Evolutionary conservation across 2,888 invertebrate genomes (phyloP).

Genomic region (Drosophila recens): DNA sequence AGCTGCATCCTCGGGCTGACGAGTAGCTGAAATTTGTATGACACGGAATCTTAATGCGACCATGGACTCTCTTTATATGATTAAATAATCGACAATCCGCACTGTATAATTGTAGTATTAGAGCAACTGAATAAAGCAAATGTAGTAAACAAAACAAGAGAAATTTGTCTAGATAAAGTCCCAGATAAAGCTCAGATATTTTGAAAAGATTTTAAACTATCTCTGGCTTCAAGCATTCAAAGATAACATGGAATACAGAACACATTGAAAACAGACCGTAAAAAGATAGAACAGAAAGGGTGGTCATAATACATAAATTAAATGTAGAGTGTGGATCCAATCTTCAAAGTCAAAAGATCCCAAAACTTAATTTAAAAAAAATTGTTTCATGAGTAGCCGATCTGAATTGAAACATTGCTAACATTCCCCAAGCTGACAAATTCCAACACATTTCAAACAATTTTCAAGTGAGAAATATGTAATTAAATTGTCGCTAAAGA

Average conservation of each 20-base stretch:
- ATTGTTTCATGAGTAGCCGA: not conserved
- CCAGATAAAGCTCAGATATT: too few relatives aligned
- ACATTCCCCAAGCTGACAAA: not conserved
- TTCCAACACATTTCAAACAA: constrained; percentile 3
- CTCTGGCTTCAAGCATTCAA: too few relatives aligned
- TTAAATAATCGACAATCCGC: constrained; percentile 8
- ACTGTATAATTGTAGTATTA: constrained; percentile 12
- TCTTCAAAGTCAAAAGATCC: too few relatives aligned
- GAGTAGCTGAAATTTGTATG: not conserved
- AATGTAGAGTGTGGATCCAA: too few relatives aligned
- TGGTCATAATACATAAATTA: too few relatives aligned
- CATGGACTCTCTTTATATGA: not conserved
- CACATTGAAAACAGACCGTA: too few relatives aligned
- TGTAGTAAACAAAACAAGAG: constrained; percentile 6
- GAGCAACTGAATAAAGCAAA: constrained; percentile 37
- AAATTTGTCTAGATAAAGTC: not conserved
- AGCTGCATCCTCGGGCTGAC: constrained; percentile 32
- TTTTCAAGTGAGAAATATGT: constrained; percentile 10
- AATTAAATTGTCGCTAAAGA: not conserved
- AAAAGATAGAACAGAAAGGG: too few relatives aligned
- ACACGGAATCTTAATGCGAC: not conserved
- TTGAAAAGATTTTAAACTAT: too few relatives aligned
- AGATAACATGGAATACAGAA: too few relatives aligned
- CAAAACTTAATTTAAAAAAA: too few relatives aligned
- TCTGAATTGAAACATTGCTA: too few relatives aligned